Evolutionary conservation across 2,113 vertebrate genomes (phyloP), one percentile per base, ranked within the genome.

Genomic region (Propithecus coquereli): DNA sequence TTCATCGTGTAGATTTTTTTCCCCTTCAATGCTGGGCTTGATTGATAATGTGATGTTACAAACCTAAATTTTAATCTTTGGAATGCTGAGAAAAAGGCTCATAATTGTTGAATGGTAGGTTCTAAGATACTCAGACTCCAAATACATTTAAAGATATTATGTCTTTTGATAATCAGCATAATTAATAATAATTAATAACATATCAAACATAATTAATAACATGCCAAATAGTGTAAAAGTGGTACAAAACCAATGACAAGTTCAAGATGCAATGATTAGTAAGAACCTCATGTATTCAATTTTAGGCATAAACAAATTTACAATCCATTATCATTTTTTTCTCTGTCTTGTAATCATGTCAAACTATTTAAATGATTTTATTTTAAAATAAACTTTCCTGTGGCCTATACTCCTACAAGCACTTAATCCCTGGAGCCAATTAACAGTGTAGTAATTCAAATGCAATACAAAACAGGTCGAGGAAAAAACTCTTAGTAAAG

Each of bases 251-350:
- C 76, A 84, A 71, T 43, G 32, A 85, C 18, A 52, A 95, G 65
- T 63, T 54, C 87, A 57, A 52, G 20, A 76, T 6, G 0, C 10
- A 32, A 50, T 43, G 10, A 43, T 77, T 88, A 77, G 11, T 50
- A 87, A 61, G 27, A 40, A 52, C 5, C 50, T 74, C 37, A 23
- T 1, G 9, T 50, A 80, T 50, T 94, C 63, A 63, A 63, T 93
- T 87, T 94, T 32, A 43, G 82, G 45, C 34, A 80, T 59, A 76
- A 83, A 68, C 30, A 80, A 87, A 86, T 71, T 96, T 91, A 73
- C 3, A 47, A 63, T 22, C 32, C 37, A 37, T 59, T 54, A 61
- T 30, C 14, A 66, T 57, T 85, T 73, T 96, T 20, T 91, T 88
- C 45, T 86, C 57, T 81, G 73, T n/a, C 30, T 40, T 86, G 3